phyloP scores from a whole-genome alignment of 2,888 invertebrate genomes.

The Barypeithes pellucidus region DNA sequence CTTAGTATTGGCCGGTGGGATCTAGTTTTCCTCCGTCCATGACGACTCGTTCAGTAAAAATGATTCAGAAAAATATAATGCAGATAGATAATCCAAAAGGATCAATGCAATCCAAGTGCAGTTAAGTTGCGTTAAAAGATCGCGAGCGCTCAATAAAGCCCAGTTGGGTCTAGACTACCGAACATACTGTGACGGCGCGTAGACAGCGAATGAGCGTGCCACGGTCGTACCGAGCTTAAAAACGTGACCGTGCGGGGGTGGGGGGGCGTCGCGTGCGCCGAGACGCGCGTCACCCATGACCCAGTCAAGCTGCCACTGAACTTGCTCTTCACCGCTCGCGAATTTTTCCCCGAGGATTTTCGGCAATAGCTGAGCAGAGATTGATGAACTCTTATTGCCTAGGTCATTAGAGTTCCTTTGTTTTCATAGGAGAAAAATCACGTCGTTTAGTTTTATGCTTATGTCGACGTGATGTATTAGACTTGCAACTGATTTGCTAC shows the following conservation, averaged over 20 bases:
- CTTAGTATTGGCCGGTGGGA: conserved; percentile 68
- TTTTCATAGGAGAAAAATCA: neutral
- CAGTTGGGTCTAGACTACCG: conserved; percentile 67
- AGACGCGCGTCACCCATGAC: conserved; percentile 69
- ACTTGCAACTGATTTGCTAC: no score
- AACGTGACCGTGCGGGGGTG: conserved; percentile 59
- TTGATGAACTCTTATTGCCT: conserved; percentile 45
- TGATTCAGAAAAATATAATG: neutral
- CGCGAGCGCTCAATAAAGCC: conserved; percentile 63
- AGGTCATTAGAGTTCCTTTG: conserved; percentile 11
- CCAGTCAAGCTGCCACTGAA: conserved; percentile 69
- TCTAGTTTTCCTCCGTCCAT: conserved; percentile 70
- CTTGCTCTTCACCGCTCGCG: conserved; percentile 60
- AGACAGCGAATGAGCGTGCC: conserved; percentile 49
- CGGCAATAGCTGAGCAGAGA: conserved; percentile 48
- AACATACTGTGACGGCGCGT: conserved; percentile 48
- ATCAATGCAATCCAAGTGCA: conserved; percentile 11
- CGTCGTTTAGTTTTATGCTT: neutral
- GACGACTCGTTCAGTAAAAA: conserved; percentile 47
- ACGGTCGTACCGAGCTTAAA: conserved; percentile 64
- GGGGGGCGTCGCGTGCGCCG: conserved; percentile 65
- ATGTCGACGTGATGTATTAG: neutral
- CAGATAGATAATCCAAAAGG: conserved; percentile 27
- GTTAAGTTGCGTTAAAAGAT: conserved; percentile 35
- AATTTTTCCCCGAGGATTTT: conserved; percentile 38